Conservation (phyloP, 2,113 vertebrate genomes). For the Salminus brasiliensis region DNA sequence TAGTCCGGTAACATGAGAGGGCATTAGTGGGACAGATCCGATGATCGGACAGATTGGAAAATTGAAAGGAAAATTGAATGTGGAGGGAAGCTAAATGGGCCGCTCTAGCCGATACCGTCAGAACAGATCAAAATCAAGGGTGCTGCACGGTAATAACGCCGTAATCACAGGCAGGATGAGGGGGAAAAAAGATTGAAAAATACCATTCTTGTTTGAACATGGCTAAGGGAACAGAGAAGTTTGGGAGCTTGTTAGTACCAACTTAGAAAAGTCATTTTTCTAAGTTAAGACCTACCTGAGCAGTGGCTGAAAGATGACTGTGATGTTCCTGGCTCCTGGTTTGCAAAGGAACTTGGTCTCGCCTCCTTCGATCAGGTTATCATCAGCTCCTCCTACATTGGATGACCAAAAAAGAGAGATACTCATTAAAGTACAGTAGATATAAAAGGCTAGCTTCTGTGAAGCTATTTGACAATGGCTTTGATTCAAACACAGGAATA, state of each 20-base stretch:
- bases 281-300: slow-evolving; percentile 87
- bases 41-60: slow-evolving; percentile 43
- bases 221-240: not conserved
- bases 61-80: slow-evolving; percentile 45
- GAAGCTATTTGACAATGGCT: too few relatives aligned
- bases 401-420: not conserved
- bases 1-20: slow-evolving; percentile 37
- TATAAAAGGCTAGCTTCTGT: not conserved
- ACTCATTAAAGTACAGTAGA: not conserved
- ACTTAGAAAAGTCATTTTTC: not conserved
- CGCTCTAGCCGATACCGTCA: slow-evolving; percentile 35
- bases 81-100: slow-evolving; percentile 26
- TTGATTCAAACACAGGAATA: too few relatives aligned
- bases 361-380: slow-evolving; percentile 97
- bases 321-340: slow-evolving; percentile 96
- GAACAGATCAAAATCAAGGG: slow-evolving; percentile 40
- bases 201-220: not conserved
- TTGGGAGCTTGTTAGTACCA: not conserved
- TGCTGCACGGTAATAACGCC: not conserved
- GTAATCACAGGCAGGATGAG: slow-evolving; percentile 4
- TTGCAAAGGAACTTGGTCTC: slow-evolving; percentile 98
- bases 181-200: slow-evolving; percentile 17
- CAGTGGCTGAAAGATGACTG: slow-evolving; percentile 95
- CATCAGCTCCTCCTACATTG: slow-evolving; percentile 89
- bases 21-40: slow-evolving; percentile 47